Percentiles rank a stretch among this genome's conserved stretches.
These are phyloP conservation scores for Siderastrea siderea DNA, from an alignment of 92 coral and sea anemone genomes.

Conservation along the genomic window DNA sequence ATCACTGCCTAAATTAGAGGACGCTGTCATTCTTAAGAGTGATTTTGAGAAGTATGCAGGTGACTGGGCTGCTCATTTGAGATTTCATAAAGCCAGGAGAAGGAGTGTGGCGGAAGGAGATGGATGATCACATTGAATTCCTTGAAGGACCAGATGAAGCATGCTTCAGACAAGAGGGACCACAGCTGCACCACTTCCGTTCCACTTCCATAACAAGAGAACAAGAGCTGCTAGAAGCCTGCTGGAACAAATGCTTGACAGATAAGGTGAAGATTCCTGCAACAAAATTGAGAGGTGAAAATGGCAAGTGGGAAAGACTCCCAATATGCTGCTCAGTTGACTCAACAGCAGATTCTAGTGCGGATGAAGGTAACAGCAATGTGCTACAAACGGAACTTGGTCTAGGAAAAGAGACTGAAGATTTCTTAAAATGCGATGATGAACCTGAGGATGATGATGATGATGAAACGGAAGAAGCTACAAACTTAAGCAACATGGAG, in stretches of 20 bases:
- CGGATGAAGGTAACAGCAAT: neutral
- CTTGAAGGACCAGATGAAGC: slow-evolving; percentile 72
- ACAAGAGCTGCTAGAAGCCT: slow-evolving; percentile 35
- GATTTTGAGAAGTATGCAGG: slow-evolving; percentile 32
- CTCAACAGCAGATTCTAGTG: neutral
- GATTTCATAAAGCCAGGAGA: slow-evolving; percentile 68
- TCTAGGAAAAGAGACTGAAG: neutral
- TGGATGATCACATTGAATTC: slow-evolving; percentile 62
- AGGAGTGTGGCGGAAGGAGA: slow-evolving; percentile 75
- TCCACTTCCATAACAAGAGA: slow-evolving; percentile 47
- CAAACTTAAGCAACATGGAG: slow-evolving; percentile 1
- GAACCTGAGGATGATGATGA: slow-evolving; percentile 29
- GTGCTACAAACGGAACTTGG: no score
- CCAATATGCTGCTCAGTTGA: slow-evolving; percentile 6
- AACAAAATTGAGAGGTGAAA: slow-evolving; percentile 30
- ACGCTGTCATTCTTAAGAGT: slow-evolving; percentile 23
- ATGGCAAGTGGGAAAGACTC: slow-evolving; percentile 42
- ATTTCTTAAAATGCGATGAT: neutral
- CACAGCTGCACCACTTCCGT: slow-evolving; percentile 54
- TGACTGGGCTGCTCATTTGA: slow-evolving; percentile 54
- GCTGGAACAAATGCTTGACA: slow-evolving; percentile 38
- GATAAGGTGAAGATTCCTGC: slow-evolving; percentile 54
- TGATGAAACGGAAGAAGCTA: neutral
- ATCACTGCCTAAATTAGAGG: slow-evolving; percentile 51
- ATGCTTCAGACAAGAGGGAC: slow-evolving; percentile 45